A percentile compares a stretch with the other conserved stretches of the same genome.
Evolutionary conservation across 2,797 vertebrate species (phyloP).

Genomic region (Botia almorhae): DNA sequence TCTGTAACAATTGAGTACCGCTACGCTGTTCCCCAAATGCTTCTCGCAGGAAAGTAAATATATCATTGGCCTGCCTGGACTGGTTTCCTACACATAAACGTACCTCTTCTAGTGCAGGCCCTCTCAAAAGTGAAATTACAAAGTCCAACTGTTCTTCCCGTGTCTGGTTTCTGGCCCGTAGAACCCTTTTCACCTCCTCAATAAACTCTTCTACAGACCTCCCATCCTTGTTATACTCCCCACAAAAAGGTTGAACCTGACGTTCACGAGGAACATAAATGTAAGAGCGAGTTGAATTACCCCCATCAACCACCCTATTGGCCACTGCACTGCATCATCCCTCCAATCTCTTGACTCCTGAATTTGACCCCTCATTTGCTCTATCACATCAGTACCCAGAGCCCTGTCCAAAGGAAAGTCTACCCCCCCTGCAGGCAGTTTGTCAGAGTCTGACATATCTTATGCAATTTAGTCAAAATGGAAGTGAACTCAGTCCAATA

Average conservation of each 20-base stretch:
- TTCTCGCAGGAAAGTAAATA: constrained; percentile 35
- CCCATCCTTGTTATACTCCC: constrained; percentile 41
- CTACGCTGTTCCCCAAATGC: constrained; percentile 40
- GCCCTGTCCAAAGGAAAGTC: neutral
- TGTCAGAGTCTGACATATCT: neutral
- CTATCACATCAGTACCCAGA: neutral
- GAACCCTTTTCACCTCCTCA: constrained; percentile 33
- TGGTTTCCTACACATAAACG: constrained; percentile 13
- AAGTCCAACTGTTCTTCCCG: constrained; percentile 20
- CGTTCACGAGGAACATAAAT: constrained; percentile 41
- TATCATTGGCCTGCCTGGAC: constrained; percentile 8
- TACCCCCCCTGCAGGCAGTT: neutral
- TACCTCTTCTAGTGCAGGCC: constrained; percentile 34
- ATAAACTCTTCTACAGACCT: constrained; percentile 41
- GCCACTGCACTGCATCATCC: neutral
- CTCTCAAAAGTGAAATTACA: constrained; percentile 35
- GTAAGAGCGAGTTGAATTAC: neutral
- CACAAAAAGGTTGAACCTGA: constrained; percentile 40
- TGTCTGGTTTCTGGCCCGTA: constrained; percentile 8
- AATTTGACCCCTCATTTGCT: neutral
- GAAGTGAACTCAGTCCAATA: no score
- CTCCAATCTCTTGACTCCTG: neutral
- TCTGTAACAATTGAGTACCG: constrained; percentile 27
- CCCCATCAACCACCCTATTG: neutral
- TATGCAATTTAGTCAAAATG: neutral